Conservation (phyloP, 2,888 invertebrate species). For the Brachynemurus nebulosus region DNA sequence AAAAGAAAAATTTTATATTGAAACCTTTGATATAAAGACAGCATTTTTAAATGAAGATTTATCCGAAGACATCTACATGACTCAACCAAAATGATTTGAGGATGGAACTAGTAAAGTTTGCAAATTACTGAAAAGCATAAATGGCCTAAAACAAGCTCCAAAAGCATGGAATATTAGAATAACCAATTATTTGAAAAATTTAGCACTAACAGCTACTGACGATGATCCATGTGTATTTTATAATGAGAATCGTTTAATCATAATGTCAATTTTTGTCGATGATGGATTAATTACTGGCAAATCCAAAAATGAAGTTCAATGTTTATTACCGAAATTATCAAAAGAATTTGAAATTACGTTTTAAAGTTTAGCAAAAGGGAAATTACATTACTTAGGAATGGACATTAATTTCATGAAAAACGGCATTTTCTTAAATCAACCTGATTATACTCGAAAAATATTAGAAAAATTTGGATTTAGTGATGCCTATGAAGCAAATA, state of each 20-base stretch:
- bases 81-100: constrained; percentile 19
- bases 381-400: neutral
- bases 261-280: constrained; percentile 17
- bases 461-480: too few relatives aligned
- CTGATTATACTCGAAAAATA: constrained; percentile 15
- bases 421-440: constrained; percentile 18
- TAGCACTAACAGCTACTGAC: constrained; percentile 18
- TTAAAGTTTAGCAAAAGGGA: too few relatives aligned
- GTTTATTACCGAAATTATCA: too few relatives aligned
- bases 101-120: constrained; percentile 10
- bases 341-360: too few relatives aligned
- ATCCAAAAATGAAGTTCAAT: too few relatives aligned
- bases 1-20: constrained; percentile 13
- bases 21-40: constrained; percentile 12
- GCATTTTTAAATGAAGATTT: neutral
- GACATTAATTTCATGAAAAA: constrained; percentile 12
- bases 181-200: constrained; percentile 15
- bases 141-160: constrained; percentile 23
- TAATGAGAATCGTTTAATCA: constrained; percentile 15
- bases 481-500: too few relatives aligned
- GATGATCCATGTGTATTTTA: constrained; percentile 22
- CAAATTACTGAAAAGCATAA: constrained; percentile 20
- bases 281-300: constrained; percentile 19
- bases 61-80: constrained; percentile 18
- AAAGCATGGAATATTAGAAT: constrained; percentile 21